phyloP scores from a whole-genome alignment of 2,113 vertebrate species.

The Psittacus erithacus region DNA sequence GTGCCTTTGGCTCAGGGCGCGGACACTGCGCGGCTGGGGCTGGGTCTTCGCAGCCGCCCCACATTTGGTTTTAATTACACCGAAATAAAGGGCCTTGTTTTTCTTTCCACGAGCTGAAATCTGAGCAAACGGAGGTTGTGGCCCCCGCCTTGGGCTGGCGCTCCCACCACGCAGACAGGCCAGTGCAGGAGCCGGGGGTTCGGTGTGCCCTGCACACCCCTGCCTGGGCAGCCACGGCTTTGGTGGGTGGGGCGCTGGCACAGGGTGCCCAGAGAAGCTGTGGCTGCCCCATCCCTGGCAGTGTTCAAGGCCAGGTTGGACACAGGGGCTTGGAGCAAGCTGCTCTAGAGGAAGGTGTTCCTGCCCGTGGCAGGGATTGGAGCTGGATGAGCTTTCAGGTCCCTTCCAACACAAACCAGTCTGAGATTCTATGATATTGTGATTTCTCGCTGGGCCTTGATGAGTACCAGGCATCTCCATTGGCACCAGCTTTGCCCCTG shows the following conservation, averaged over 20 bases:
- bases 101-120: conserved; percentile 61
- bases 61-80: conserved; percentile 72
- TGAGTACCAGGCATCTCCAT: fast-evolving
- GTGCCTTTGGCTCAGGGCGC: conserved; percentile 56
- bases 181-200: fast-evolving
- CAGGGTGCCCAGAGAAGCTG: background rate
- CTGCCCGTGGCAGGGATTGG: background rate
- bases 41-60: conserved; percentile 3
- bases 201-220: background rate
- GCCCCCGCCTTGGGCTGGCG: background rate
- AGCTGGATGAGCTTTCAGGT: fast-evolving
- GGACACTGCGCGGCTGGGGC: conserved; percentile 25
- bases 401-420: background rate
- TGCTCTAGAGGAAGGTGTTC: background rate
- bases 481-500: background rate
- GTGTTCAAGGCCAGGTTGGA: background rate
- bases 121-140: conserved; percentile 52
- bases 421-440: background rate
- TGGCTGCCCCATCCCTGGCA: background rate
- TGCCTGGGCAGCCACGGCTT: background rate
- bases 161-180: background rate
- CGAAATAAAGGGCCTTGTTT: conserved; percentile 63
- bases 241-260: background rate
- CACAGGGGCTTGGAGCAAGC: fast-evolving
- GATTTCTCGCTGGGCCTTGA: background rate